Percentiles rank a stretch among this genome's conserved stretches.
These are phyloP conservation scores for Glossophaga mutica DNA, from an alignment of 2,797 vertebrate genomes.

Conservation along the genomic window DNA sequence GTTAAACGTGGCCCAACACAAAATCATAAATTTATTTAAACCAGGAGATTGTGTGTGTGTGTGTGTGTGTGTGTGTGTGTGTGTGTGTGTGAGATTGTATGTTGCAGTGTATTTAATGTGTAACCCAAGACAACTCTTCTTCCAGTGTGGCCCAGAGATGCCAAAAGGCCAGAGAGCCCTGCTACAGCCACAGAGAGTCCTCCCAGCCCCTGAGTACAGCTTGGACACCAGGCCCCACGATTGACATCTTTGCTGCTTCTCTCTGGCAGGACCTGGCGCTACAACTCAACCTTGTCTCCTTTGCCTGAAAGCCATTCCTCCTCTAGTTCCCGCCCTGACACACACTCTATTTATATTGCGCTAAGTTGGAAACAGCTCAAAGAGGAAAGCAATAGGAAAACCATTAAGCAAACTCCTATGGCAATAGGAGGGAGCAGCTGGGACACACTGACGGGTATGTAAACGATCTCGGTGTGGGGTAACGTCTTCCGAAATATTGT, in stretches of 20 bases:
- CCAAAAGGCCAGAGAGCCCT: too few species aligned
- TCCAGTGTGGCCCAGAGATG: too few species aligned
- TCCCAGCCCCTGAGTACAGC: background rate
- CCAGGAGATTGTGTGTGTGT: too few species aligned
- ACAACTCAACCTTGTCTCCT: constrained; percentile 20
- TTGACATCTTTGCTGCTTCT: background rate
- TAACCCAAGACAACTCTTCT: too few species aligned
- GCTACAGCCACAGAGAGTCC: background rate
- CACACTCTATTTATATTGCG: background rate
- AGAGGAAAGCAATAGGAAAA: background rate
- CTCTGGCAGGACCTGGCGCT: background rate
- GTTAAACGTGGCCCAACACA: too few species aligned
- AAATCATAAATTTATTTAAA: too few species aligned
- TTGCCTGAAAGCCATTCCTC: constrained; percentile 17
- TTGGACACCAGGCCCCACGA: background rate
- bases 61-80: too few species aligned
- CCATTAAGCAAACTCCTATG: background rate
- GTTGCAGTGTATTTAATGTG: too few species aligned
- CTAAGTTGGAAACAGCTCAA: background rate
- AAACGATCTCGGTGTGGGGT: background rate
- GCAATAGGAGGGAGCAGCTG: background rate
- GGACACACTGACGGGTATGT: background rate
- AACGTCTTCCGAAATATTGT: background rate
- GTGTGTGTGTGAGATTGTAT: too few species aligned
- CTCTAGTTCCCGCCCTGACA: background rate